Evolutionary conservation across 2,113 vertebrate species (phyloP), one percentile per base, ranked within the genome.

Genomic region (Salvelinus alpinus): DNA sequence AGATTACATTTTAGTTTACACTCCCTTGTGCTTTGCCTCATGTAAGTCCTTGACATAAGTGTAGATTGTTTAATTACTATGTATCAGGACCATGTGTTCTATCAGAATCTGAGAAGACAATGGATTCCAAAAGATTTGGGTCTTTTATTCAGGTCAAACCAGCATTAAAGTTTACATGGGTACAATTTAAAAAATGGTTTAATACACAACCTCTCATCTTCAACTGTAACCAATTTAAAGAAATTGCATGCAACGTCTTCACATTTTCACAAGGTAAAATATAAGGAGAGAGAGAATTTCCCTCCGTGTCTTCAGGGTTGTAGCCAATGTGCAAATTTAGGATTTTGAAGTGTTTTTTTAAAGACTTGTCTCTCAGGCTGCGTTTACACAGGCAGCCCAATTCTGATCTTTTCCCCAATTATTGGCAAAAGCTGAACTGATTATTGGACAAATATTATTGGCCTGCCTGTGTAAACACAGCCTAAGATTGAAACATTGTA

Each of bases 191-290:
- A 51, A 54, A 5, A 34, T 72, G 54, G 54, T 34, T 60, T 60
- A 20, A 57, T 51, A 72, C 51, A 22, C 38, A 44, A 38, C 31
- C 3, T 18, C 31, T 68, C 8, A 11, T 68, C 16, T 38, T 34
- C 13, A 68, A 54, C 66, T 34, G 66, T 68, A 68, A 38, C 24
- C 38, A n/a, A 31, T 34, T 20, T 7, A 64, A 64, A 38, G 29
- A 38, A 25, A 60, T 73, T 73, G 72, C 72, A 73, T 64, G 59
- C 18, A 16, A 38, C 44, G 20, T 73, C 16, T 64, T 64, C 1
- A 25, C 31, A 73, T 64, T 73, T 64, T 64, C 31, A 68, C 9
- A n/a, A 11, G 25, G 9, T 20, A n/a, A 64, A 72, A 29, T 48
- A n/a, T 59, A 72, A 60, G 2, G 3, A 68, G 18, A 38, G 14